Conservation (phyloP, 2,797 vertebrate species). For the Enteromius radiatus region DNA sequence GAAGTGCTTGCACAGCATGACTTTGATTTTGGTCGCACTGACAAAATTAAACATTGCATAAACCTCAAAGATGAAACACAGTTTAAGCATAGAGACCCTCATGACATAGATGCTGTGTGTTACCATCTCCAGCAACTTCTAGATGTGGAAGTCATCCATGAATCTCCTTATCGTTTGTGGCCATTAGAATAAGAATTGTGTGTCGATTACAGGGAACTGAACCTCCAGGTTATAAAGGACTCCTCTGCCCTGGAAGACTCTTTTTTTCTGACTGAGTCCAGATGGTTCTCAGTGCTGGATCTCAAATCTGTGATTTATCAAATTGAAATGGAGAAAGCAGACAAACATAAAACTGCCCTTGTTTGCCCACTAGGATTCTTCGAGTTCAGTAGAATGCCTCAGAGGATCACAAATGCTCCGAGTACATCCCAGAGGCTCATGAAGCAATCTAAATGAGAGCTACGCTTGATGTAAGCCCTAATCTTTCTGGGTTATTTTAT, state of each 20-base stretch:
- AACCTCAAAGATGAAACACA: background rate
- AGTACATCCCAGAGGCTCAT: background rate
- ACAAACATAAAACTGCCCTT: background rate
- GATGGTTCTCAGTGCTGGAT: background rate
- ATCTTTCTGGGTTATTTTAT: background rate
- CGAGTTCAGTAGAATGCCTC: background rate
- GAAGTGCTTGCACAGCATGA: background rate
- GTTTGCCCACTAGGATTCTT: background rate
- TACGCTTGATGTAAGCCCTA: background rate
- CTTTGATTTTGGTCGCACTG: background rate
- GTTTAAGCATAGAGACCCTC: background rate
- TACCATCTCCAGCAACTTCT: background rate
- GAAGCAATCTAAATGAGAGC: too few relatives aligned
- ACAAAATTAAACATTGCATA: background rate
- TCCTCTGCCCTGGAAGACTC: too few relatives aligned
- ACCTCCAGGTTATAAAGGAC: background rate
- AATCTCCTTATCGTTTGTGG: background rate
- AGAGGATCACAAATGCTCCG: background rate
- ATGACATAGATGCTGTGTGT: background rate
- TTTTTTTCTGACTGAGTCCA: background rate
- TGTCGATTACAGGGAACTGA: background rate
- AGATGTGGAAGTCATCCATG: background rate
- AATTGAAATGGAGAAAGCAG: background rate
- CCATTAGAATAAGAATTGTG: background rate
- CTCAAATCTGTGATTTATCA: background rate